phyloP scores from a whole-genome alignment of 2,113 vertebrate genomes.

The Gnathonemus longibarbis region DNA sequence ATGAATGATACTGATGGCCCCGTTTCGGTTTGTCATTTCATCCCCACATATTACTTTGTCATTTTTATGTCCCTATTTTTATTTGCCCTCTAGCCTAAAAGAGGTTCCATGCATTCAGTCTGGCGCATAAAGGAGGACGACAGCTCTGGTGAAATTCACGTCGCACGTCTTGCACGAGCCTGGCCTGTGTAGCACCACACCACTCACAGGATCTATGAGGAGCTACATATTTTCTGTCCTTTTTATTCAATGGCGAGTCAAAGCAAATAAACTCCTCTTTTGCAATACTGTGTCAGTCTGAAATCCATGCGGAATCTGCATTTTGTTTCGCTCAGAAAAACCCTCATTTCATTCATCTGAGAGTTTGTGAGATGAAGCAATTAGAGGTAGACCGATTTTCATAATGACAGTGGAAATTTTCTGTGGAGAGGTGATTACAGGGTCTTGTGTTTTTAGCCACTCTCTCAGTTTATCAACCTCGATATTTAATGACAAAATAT shows the following conservation, averaged over 20 bases:
- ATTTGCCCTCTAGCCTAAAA: conserved; percentile 8
- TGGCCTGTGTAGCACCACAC: background rate
- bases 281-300: background rate
- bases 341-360: background rate
- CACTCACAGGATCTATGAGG: background rate
- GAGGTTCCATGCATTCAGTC: background rate
- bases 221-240: background rate
- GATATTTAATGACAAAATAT: background rate
- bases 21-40: background rate
- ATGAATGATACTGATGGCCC: background rate
- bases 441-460: background rate
- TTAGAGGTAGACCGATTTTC: background rate
- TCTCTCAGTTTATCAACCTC: background rate
- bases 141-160: background rate
- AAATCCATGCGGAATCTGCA: background rate
- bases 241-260: background rate
- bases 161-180: background rate
- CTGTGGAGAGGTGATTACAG: background rate
- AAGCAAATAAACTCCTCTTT: background rate
- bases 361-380: background rate
- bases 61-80: conserved; percentile 3
- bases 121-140: background rate
- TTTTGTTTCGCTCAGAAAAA: background rate
- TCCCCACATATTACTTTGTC: background rate
- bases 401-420: background rate